phyloP scores from a whole-genome alignment of 2,888 invertebrate species.

The Acleris sparsana region DNA sequence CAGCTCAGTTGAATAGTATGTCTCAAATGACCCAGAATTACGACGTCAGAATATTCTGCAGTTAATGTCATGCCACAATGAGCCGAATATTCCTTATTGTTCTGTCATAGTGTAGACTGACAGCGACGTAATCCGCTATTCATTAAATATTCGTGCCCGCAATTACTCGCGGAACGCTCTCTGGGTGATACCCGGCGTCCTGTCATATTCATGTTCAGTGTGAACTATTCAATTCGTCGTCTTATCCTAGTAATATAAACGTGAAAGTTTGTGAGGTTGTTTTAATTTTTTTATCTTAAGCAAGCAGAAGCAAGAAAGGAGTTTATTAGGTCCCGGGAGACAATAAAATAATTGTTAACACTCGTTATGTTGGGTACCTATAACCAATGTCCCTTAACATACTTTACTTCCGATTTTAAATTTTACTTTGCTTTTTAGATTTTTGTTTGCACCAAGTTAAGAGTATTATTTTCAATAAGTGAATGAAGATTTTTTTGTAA shows the following conservation, averaged over 20 bases:
- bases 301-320: no score
- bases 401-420: no score
- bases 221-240: slow-evolving; percentile 62
- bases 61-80: slow-evolving; percentile 67
- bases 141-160: slow-evolving; percentile 73
- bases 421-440: no score
- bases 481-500: no score
- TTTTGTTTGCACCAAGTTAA: no score
- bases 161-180: slow-evolving; percentile 70
- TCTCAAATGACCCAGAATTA: slow-evolving; percentile 21
- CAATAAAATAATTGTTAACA: no score
- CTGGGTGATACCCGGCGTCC: slow-evolving; percentile 62
- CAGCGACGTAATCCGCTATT: slow-evolving; percentile 79
- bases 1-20: background rate
- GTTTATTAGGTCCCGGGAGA: no score
- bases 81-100: slow-evolving; percentile 73
- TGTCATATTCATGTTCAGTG: slow-evolving; percentile 56
- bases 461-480: no score
- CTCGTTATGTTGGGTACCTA: no score
- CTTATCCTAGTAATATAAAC: slow-evolving; percentile 41
- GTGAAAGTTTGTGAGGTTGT: background rate
- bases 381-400: no score
- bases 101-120: slow-evolving; percentile 77
- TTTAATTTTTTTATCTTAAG: no score
- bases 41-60: slow-evolving; percentile 44